phyloP scores from a whole-genome alignment of 2,888 invertebrate genomes.

The Pristionchus japonicus region DNA sequence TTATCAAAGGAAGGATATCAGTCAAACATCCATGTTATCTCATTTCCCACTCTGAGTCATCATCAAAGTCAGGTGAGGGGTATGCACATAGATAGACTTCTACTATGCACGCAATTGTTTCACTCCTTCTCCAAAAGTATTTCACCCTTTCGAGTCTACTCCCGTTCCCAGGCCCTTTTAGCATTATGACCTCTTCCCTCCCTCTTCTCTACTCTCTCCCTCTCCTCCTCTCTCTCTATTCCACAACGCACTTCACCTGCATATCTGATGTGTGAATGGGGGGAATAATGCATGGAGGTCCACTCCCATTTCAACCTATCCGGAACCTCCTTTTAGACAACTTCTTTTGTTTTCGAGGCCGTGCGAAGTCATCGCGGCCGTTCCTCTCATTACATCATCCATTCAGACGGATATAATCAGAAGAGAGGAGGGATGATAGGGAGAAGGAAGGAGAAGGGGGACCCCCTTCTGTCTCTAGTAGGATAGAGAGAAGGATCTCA shows the following conservation, averaged over 20 bases:
- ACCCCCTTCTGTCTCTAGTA: not conserved
- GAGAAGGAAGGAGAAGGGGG: not conserved
- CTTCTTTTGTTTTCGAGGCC: not conserved
- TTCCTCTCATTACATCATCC: conserved; percentile 30
- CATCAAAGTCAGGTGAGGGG: not conserved
- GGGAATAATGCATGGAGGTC: conserved; percentile 13
- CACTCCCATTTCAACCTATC: not conserved
- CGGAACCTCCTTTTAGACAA: not conserved
- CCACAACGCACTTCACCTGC: not conserved
- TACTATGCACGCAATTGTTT: not conserved
- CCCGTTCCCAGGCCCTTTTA: conserved; percentile 37
- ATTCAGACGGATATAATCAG: conserved; percentile 38
- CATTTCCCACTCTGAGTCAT: not conserved
- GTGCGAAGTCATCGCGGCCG: not conserved
- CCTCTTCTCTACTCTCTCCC: not conserved
- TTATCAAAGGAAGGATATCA: not conserved
- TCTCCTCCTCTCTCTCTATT: not conserved
- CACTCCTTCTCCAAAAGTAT: conserved; percentile 32
- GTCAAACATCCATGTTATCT: not conserved
- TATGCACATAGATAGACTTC: not conserved
- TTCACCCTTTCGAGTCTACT: not conserved
- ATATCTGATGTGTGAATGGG: conserved; percentile 10
- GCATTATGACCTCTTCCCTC: conserved; percentile 38
- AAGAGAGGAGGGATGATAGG: not conserved
- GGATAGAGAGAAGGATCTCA: not conserved